Evolutionary conservation across 1,140 invertebrate species (phyloP).

Genomic region (Pentalonia nigronervosa): DNA sequence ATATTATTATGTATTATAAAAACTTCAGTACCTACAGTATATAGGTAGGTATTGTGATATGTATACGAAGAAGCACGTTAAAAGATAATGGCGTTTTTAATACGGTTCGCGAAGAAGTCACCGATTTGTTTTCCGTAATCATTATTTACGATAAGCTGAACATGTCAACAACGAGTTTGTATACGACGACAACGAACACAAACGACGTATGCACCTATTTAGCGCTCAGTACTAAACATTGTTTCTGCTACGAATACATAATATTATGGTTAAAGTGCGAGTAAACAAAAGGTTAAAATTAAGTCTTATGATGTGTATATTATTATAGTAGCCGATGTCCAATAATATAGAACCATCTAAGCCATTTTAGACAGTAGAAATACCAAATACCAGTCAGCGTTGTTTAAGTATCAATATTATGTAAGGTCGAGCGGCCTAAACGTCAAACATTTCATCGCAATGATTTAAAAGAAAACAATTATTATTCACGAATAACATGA

Average conservation of each 20-base stretch:
- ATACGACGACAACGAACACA: neutral
- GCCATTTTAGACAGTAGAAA: neutral
- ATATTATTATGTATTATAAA: neutral
- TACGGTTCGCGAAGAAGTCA: slow-evolving; percentile 19
- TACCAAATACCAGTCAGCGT: neutral
- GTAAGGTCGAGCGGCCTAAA: neutral
- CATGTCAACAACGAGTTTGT: neutral
- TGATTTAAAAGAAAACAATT: no score
- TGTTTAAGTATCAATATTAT: neutral
- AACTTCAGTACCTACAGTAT: neutral
- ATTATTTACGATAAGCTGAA: slow-evolving; percentile 32
- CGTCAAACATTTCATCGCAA: no score
- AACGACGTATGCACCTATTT: neutral
- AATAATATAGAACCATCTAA: neutral
- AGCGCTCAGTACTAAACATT: neutral
- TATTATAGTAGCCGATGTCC: no score
- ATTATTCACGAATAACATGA: no score
- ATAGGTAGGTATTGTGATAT: neutral
- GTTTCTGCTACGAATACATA: neutral
- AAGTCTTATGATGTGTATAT: neutral
- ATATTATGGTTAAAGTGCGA: neutral
- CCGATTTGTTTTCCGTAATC: slow-evolving; percentile 23
- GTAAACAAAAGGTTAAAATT: neutral
- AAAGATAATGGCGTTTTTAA: slow-evolving; percentile 27
- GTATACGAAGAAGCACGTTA: neutral